Base-by-base conservation (phyloP, 2,888 invertebrate genomes). In the Flexamia atlantica region DNA sequence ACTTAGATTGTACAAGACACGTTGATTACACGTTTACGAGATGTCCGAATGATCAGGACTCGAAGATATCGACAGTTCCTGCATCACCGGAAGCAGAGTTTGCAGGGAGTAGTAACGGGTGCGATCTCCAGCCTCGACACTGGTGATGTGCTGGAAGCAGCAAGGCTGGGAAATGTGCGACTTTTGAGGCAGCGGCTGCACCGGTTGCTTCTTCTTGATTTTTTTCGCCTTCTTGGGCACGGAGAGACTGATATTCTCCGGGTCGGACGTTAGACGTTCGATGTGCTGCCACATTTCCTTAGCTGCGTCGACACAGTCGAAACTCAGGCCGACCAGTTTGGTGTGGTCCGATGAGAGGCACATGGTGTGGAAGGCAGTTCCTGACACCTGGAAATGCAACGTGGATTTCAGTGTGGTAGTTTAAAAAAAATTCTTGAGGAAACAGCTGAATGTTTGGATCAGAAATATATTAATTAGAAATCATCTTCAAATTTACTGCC, bases 141-240 rank as follows among this genome's bases (percentile, higher is more conserved):
- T 95, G 81, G 95, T 96, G 86, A 97, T 94, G 89, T 97, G 96
- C 88, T 95, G 95, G 90, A 97, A 97, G 89, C 95, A 95, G 89
- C 96, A 96, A 0, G 97, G 97, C 89, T 94, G 94, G 72, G 96
- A 96, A 87, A 97, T 97, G 90, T 96, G 95, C 84, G 93, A 93
- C 90, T 97, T 97, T 76, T 94, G 93, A 25, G 96, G 96, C 85
- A 95, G 90, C 64, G 93, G 92, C 4, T 92, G 91, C 70, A 92
- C 92, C 89, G 94, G 93, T 5, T 90, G 90, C 86, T 92, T 92
- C 87, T 91, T 90, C 90, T 90, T 90, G 40, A 85, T 84, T 81
- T 90, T 90, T 42, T 89, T 88, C 60, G 85, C 85, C 83, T 90
- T 90, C 5, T 93, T 94, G n/a, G 95, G 94, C 40, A 93, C 92